Evolutionary conservation across 2,113 vertebrate genomes (phyloP), one percentile per base, ranked within the genome.

Genomic region (Sturnus vulgaris): DNA sequence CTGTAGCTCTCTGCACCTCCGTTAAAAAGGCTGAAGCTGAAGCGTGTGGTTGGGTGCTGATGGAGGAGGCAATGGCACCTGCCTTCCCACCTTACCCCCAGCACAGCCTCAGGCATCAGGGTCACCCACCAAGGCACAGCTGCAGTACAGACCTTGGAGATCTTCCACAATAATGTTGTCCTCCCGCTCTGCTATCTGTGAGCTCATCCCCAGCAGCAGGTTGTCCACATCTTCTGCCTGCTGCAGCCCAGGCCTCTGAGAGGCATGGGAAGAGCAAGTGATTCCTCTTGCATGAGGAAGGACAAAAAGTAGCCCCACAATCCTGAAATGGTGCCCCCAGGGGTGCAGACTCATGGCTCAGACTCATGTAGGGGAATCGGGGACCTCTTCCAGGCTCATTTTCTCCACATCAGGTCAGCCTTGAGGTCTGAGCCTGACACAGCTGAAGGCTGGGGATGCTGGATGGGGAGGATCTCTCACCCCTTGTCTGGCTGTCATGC

Each of bases 141-240:
- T 68, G 33, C 42, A n/a, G 22, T 17, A 23, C 95, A 65, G 23
- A 99, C 99, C 99, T 98, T 97, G 98, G 52, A 99, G 96, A 95
- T 99, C 99, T 97, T 99, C 99, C 65, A 99, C 98, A 35, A 99
- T 95, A 28, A 99, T 81, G 46, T 98, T 98, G 97, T 99, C 99
- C 90, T 99, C 98, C 93, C 23, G 92, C 93, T 99, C 99, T 6
- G 99, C 98, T 19, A 99, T 98, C 97, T 99, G 99, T 2, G 99
- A 99, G 35, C 98, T 98, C 99, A 99, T 99, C 50, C 99, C 99
- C 97, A 99, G 96, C n/a, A 99, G 85, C 25, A 99, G 96, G 4
- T 97, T 93, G 28, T 99, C 98, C 59, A 99, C 90, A 20, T 98
- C 98, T 30, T 96, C 82, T 40, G 93, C 72, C 31, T 82, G 97